Conservation (phyloP, 2,888 invertebrate species). For the Ptychoptera contaminata region DNA sequence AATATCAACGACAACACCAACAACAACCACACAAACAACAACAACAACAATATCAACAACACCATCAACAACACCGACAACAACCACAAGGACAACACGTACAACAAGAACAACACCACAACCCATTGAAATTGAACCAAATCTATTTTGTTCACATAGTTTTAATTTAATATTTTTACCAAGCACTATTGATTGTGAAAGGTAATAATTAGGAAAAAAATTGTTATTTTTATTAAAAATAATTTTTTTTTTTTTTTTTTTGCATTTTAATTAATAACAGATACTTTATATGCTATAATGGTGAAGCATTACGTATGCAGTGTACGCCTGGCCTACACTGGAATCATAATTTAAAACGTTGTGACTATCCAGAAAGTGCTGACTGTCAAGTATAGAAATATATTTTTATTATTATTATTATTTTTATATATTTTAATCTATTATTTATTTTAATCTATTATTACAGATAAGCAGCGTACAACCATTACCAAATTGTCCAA, state of each 20-base stretch:
- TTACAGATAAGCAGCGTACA: neutral
- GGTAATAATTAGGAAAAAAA: too few relatives aligned
- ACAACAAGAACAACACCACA: neutral
- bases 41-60: neutral
- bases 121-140: neutral
- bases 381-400: constrained; percentile 18
- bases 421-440: too few relatives aligned
- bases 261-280: constrained; percentile 8
- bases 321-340: constrained; percentile 22
- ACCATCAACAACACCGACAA: constrained; percentile 1
- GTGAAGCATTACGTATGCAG: constrained; percentile 17
- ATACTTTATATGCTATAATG: constrained; percentile 22
- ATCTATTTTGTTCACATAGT: neutral
- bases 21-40: neutral
- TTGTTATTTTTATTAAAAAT: too few relatives aligned
- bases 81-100: neutral
- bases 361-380: constrained; percentile 21
- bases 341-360: constrained; percentile 17
- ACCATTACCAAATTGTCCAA: constrained; percentile 15
- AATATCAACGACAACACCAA: neutral
- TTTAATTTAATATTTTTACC: constrained; percentile 17
- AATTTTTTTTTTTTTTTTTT: too few relatives aligned
- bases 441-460: neutral
- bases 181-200: constrained; percentile 18
- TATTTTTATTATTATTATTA: neutral